A percentile compares a stretch with the other conserved stretches of the same genome.
These are phyloP conservation scores for Panurus biarmicus DNA, from an alignment of 2,113 vertebrate species.

Conservation along the genomic window DNA sequence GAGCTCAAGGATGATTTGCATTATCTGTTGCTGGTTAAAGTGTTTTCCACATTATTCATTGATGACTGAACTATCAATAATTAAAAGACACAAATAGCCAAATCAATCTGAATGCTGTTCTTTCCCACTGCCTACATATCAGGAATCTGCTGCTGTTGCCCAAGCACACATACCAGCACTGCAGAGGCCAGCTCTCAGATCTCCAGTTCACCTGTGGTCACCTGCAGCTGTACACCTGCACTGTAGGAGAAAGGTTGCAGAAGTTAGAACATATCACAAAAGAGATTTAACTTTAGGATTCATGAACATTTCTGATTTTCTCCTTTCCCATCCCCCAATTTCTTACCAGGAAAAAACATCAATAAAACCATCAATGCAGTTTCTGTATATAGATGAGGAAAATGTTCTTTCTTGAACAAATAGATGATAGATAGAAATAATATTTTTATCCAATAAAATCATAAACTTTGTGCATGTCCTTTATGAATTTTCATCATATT, in stretches of 20 bases:
- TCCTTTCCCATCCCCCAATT: neutral
- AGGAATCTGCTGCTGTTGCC: neutral
- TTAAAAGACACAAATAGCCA: neutral
- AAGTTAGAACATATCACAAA: neutral
- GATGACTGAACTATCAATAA: neutral
- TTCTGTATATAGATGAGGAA: neutral
- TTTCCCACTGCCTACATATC: neutral
- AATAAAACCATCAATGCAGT: neutral
- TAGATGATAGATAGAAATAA: neutral
- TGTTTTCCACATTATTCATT: neutral
- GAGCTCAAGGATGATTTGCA: neutral
- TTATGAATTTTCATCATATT: neutral
- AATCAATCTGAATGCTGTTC: neutral
- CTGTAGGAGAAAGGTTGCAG: neutral
- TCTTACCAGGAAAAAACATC: neutral
- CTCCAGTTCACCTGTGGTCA: neutral
- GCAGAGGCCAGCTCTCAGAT: neutral
- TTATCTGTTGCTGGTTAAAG: neutral
- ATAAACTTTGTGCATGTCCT: neutral
- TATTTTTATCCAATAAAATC: neutral
- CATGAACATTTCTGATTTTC: neutral
- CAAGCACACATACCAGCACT: neutral
- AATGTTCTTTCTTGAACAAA: neutral
- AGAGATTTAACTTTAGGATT: neutral
- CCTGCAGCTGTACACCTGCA: neutral